Percentiles rank a stretch among this genome's conserved stretches.
Evolutionary conservation across 2,113 vertebrate species (phyloP).

Genomic region (Spermophilus dauricus): DNA sequence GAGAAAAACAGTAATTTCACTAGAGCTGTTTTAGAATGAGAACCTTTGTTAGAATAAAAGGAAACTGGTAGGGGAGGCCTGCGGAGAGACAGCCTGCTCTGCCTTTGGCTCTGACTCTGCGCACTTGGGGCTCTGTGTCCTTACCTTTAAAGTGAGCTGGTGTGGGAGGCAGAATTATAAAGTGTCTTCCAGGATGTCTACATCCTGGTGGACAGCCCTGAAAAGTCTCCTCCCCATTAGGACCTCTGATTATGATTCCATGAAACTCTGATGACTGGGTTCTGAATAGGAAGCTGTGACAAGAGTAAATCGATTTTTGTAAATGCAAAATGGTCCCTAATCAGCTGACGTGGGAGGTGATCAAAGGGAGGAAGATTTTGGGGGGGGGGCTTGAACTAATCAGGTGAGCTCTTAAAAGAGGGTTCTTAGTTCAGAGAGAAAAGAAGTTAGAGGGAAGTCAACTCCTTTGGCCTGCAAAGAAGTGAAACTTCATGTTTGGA

Average conservation of each 20-base stretch:
- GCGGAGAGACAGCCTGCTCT: neutral
- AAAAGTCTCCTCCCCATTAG: fast-evolving
- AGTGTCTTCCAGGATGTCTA: neutral
- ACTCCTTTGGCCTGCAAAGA: neutral
- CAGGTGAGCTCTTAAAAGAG: neutral
- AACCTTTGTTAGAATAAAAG: neutral
- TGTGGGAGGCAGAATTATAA: neutral
- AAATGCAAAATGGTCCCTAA: neutral
- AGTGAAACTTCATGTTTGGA: neutral
- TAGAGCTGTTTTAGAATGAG: neutral
- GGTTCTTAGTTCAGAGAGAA: neutral
- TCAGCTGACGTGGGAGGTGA: neutral
- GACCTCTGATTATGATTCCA: neutral
- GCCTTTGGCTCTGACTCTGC: neutral
- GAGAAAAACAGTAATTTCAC: neutral
- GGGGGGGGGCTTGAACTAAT: neutral
- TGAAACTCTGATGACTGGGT: neutral
- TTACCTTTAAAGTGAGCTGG: neutral
- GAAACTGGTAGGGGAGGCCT: neutral
- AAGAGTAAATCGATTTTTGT: neutral
- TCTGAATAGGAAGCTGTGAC: neutral
- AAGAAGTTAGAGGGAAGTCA: neutral
- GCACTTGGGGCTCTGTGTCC: neutral
- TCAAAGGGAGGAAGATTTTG: neutral
- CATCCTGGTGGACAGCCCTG: too few species aligned